Conservation (phyloP, 1,140 invertebrate species). For the Microplitis mediator region DNA sequence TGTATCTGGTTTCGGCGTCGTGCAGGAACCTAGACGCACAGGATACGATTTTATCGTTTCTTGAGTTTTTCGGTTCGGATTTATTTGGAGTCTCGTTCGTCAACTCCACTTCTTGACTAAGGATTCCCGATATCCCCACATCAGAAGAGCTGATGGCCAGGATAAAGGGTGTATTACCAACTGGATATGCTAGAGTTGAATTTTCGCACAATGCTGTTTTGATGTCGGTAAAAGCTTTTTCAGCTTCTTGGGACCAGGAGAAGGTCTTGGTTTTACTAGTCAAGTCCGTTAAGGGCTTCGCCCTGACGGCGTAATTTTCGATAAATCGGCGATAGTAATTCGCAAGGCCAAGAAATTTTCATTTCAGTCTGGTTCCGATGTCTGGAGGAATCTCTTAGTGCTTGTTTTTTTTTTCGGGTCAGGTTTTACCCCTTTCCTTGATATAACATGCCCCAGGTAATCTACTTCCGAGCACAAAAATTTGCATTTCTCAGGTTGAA, state of each 20-base stretch:
- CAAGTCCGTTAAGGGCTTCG: not conserved
- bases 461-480: conserved; percentile 25
- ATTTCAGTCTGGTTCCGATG: not conserved
- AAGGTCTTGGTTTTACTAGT: not conserved
- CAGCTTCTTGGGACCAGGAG: not conserved
- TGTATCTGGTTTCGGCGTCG: conserved; percentile 38
- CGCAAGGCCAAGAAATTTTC: conserved; percentile 6
- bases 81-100: too few relatives aligned
- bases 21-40: conserved; percentile 39
- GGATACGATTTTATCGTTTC: not conserved
- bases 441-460: conserved; percentile 42
- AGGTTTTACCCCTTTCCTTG: not conserved
- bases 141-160: too few relatives aligned
- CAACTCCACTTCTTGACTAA: too few relatives aligned
- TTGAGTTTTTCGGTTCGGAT: not conserved
- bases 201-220: too few relatives aligned
- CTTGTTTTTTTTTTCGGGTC: not conserved
- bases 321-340: not conserved
- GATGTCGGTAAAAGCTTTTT: not conserved
- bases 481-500: conserved; percentile 15
- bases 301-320: not conserved
- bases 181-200: too few relatives aligned
- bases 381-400: not conserved
- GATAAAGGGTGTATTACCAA: too few relatives aligned
- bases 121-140: too few relatives aligned